Base-by-base conservation (phyloP, 2,797 vertebrate species). In the Lerista edwardsae region DNA sequence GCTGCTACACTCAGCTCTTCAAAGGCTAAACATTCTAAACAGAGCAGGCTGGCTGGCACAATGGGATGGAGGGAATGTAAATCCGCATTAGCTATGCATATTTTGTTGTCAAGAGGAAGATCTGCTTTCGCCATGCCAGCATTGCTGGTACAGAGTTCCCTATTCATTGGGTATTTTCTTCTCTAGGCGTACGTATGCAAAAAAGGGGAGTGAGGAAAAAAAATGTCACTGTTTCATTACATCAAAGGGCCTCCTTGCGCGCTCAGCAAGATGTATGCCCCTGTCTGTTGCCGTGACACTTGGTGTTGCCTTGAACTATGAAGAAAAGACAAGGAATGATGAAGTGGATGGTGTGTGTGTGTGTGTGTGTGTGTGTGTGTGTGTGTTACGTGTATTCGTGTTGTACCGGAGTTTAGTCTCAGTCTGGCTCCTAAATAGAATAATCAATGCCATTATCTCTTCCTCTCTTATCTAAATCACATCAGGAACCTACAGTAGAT, bases 391-490 rank as follows among this genome's bases (percentile, higher is more conserved):
- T n/a, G 39, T 67, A 47, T 68, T 62, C 12, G 8, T 91, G 89
- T 95, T 94, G 90, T 94, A 93, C 92, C 94, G 91, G 93, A 94
- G 94, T 95, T 96, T 95, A 94, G 91, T 94, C 93, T 95, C 82
- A 79, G 94, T 91, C 92, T 91, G 93, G 91, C 93, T 96, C 93
- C 94, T 95, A 96, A 96, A 97, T 96, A 95, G 95, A 97, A 97
- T 96, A 96, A 97, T 97, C 96, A 95, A 96, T 97, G 93, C 91
- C 93, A 96, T 97, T 96, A 97, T 96, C 96, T 96, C 94, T 95
- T 94, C 95, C 94, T 96, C 93, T 77, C 94, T 96, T 95, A 95
- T 97, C 96, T 95, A 96, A 96, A 96, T 96, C 95, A 96, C 95
- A 96, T 96, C 96, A 95, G 93, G 89, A 86, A 83, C 89, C 90